These are phyloP conservation scores for Himalopsyche tibetana DNA, from an alignment of 2,888 invertebrate genomes.

Conservation along the genomic window DNA sequence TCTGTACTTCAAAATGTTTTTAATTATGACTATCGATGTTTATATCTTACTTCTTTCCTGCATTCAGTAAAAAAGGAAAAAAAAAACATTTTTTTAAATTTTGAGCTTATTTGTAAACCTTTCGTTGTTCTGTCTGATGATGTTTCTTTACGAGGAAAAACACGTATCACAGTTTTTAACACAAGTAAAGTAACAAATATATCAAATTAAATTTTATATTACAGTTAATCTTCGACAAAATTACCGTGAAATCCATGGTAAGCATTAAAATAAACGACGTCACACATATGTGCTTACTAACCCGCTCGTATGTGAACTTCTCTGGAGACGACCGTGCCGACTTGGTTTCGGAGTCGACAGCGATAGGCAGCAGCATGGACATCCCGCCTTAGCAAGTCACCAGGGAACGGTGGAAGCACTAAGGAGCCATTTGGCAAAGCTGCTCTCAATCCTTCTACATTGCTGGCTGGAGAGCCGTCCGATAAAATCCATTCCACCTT, in stretches of 20 bases:
- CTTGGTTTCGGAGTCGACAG: conserved; percentile 76
- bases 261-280: conserved; percentile 61
- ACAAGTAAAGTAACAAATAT: no score
- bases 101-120: no score
- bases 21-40: no score
- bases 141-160: no score
- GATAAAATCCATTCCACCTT: conserved; percentile 87
- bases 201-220: no score
- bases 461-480: conserved; percentile 82
- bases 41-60: no score
- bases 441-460: conserved; percentile 84
- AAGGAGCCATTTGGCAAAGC: conserved; percentile 90
- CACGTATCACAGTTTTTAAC: no score
- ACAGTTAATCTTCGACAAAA: no score
- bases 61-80: no score
- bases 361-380: conserved; percentile 91
- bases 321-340: conserved; percentile 88
- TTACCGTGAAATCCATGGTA: not conserved
- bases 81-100: no score
- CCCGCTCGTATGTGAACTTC: conserved; percentile 93
- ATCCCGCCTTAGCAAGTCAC: conserved; percentile 87
- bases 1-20: no score
- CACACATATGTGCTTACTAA: conserved; percentile 73
- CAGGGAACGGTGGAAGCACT: conserved; percentile 89
- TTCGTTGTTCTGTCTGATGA: no score